phyloP scores from a whole-genome alignment of 2,888 invertebrate genomes.

The Coecobrya sp. region DNA sequence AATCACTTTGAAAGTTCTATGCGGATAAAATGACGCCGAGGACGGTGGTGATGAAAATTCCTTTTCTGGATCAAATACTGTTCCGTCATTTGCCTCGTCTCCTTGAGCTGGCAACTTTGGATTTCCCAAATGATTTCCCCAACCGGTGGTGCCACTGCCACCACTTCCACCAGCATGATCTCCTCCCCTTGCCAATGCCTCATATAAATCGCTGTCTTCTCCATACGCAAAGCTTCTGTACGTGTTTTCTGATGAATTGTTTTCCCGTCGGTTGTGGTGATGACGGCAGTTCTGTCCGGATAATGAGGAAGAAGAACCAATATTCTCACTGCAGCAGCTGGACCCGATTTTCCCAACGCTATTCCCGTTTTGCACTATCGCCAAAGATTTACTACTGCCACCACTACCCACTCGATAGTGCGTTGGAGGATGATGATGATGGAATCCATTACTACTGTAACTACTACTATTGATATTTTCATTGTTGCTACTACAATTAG shows the following conservation, averaged over 20 bases:
- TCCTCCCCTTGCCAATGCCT: conserved; percentile 32
- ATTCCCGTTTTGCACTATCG: conserved; percentile 44
- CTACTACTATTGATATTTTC: not conserved
- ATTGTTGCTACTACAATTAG: conserved; percentile 4
- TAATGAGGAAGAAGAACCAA: not conserved
- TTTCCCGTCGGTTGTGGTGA: not conserved
- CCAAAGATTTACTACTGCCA: conserved; percentile 7
- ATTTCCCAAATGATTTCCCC: conserved; percentile 46
- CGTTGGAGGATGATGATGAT: not conserved
- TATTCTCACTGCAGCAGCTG: conserved; percentile 63
- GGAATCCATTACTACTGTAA: not conserved
- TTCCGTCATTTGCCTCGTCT: conserved; percentile 53
- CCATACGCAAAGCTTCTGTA: conserved; percentile 72
- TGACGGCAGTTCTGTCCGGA: conserved; percentile 14
- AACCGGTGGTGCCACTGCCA: not conserved
- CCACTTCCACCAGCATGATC: not conserved
- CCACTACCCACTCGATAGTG: conserved; percentile 7
- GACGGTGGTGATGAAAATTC: not conserved
- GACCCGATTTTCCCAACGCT: conserved; percentile 60
- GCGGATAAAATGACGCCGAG: conserved; percentile 87
- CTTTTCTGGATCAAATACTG: conserved; percentile 11
- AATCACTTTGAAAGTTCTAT: conserved; percentile 90
- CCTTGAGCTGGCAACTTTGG: conserved; percentile 1
- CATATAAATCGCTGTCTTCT: conserved; percentile 69
- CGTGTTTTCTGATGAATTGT: conserved; percentile 60